Percentiles rank a stretch among this genome's conserved stretches.
Evolutionary conservation across 2,113 vertebrate genomes (phyloP).

Genomic region (Carassius carassius): DNA sequence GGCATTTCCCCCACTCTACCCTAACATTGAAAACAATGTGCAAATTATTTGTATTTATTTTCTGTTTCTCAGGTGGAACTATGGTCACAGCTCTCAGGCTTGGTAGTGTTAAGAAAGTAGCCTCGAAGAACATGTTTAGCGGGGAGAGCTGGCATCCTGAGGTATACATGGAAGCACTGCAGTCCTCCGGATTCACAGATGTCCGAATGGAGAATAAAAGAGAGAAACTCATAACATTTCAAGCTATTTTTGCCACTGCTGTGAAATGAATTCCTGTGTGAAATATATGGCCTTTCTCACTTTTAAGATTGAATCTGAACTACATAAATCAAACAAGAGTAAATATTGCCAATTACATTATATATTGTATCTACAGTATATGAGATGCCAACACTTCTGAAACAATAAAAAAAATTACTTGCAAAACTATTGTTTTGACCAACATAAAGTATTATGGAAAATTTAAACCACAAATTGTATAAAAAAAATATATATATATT

Average conservation of each 20-base stretch:
- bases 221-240: conserved; percentile 55
- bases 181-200: conserved; percentile 68
- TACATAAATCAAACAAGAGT: neutral
- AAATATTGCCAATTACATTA: neutral
- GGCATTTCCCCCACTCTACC: too few species aligned
- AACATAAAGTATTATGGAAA: too few species aligned
- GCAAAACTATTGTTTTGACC: neutral
- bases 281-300: neutral
- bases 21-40: neutral
- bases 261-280: conserved; percentile 53
- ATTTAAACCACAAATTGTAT: too few species aligned
- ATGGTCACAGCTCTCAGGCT: conserved; percentile 71
- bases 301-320: neutral
- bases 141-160: conserved; percentile 69
- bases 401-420: neutral
- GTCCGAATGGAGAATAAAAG: conserved; percentile 67
- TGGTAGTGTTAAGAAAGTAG: neutral
- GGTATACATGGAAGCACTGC: conserved; percentile 70
- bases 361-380: neutral
- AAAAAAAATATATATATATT: too few species aligned
- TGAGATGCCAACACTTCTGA: neutral
- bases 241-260: conserved; percentile 73
- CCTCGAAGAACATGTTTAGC: conserved; percentile 56
- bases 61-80: conserved; percentile 59
- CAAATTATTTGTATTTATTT: neutral